Conservation (phyloP, 1,140 invertebrate genomes). For the Geopemphigus sp. region DNA sequence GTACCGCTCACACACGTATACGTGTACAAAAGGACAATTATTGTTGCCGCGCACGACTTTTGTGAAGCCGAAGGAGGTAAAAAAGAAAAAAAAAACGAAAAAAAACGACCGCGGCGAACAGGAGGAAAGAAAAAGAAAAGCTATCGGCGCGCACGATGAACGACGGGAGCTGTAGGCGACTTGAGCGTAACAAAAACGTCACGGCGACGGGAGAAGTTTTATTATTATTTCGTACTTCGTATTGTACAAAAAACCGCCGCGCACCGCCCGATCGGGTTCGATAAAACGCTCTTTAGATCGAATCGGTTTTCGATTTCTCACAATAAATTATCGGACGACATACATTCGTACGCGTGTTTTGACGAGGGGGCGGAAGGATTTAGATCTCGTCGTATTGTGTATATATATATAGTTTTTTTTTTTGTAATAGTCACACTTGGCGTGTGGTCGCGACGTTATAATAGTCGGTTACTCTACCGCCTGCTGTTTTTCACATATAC, state of each 20-base stretch:
- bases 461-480: background rate
- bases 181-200: background rate
- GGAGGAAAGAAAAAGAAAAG: background rate
- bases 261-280: background rate
- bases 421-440: conserved; percentile 10
- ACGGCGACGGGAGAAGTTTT: background rate
- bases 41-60: conserved; percentile 2
- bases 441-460: conserved; percentile 10
- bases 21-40: background rate
- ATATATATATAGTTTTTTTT: background rate
- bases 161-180: background rate
- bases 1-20: background rate
- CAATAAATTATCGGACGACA: background rate
- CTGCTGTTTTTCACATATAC: conserved; percentile 23
- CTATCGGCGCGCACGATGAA: background rate
- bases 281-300: background rate
- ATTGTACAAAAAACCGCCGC: no score
- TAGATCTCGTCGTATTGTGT: background rate
- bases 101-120: background rate
- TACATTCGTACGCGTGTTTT: background rate
- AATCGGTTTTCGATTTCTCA: background rate
- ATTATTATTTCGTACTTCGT: background rate
- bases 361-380: background rate
- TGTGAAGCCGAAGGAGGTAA: background rate
- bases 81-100: background rate